A percentile compares a stretch with the other conserved stretches of the same genome.
Conservation (phyloP, 2,888 invertebrate species). For the Aphodius granarius region DNA sequence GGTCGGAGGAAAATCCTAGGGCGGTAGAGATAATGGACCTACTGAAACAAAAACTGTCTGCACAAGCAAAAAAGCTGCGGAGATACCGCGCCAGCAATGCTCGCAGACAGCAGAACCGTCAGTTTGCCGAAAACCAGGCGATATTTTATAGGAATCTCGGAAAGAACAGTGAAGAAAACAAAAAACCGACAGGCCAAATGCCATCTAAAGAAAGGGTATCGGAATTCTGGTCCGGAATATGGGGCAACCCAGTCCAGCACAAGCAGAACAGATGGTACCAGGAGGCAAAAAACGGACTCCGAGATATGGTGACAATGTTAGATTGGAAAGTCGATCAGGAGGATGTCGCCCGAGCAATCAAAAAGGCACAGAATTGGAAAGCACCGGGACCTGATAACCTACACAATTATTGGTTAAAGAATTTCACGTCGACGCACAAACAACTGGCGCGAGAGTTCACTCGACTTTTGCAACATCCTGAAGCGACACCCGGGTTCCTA, state of each 20-base stretch:
- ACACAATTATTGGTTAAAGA: slow-evolving; percentile 19
- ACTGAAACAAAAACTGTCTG: neutral
- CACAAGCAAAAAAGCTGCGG: neutral
- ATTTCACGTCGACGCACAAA: slow-evolving; percentile 11
- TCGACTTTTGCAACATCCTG: too few species aligned
- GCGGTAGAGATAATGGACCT: neutral
- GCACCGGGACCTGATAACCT: slow-evolving; percentile 21
- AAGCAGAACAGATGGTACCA: too few species aligned
- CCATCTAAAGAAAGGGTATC: too few species aligned
- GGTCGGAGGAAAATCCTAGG: neutral
- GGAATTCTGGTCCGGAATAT: too few species aligned
- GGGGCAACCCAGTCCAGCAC: too few species aligned
- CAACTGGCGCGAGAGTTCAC: too few species aligned
- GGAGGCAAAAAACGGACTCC: too few species aligned
- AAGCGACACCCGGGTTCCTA: neutral
- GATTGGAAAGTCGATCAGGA: neutral
- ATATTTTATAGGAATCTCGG: neutral
- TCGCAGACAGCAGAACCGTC: neutral
- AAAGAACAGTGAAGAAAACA: too few species aligned
- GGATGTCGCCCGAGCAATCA: slow-evolving; percentile 13
- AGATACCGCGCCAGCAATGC: neutral
- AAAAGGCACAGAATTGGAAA: slow-evolving; percentile 15
- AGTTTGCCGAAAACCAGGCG: neutral
- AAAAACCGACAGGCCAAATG: too few species aligned
- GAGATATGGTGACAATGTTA: neutral